Base-by-base conservation (phyloP, 2,888 invertebrate genomes). In the Phorcus lineatus region DNA sequence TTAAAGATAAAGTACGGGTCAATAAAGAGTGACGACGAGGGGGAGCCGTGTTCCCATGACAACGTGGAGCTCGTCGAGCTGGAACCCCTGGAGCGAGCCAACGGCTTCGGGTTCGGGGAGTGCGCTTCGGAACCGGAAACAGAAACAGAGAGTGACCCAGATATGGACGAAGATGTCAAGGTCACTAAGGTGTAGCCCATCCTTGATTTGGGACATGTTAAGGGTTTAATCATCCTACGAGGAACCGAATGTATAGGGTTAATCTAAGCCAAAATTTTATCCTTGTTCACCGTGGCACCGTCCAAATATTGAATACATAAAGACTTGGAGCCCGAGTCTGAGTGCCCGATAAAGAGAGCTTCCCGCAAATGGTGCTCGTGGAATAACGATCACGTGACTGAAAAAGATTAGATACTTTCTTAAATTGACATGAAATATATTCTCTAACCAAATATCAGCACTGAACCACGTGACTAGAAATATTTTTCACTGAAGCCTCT, bases 1-100 rank as follows among this genome's bases (percentile, higher is more conserved):
- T 85, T 90, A 53, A 88, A 89, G 82, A 85, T 86, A 53, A 88
- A 91, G 83, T 87, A 88, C 81, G 88, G 86, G 80, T 83, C 87
- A 70, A 84, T 87, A 16, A 85, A 84, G 80, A 74, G 55, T 55
- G 74, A 74, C 19, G 57, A 79, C n/a, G 54, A 74, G 22, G 74
- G 40, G 74, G 74, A 74, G 40, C 74, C 74, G 24, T 40, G 74
- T 28, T 40, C 67, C 55, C 55, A 57, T 28, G 76, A 76, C 76
- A 19, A 76, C 67, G 78, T 85, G 9, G 83, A 85, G 62, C 78
- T 85, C 28, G 84, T 85, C 19, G 75, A 83, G 24, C 84, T 85
- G 54, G 75, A 77, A 24, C 76, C 79, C 13, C 67, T 82, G 22
- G 80, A 77, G 11, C 52, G 85, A 31, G 83, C 83, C 77, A 85